Conservation (phyloP, 1,140 invertebrate species). For the Sycobia sp. region DNA sequence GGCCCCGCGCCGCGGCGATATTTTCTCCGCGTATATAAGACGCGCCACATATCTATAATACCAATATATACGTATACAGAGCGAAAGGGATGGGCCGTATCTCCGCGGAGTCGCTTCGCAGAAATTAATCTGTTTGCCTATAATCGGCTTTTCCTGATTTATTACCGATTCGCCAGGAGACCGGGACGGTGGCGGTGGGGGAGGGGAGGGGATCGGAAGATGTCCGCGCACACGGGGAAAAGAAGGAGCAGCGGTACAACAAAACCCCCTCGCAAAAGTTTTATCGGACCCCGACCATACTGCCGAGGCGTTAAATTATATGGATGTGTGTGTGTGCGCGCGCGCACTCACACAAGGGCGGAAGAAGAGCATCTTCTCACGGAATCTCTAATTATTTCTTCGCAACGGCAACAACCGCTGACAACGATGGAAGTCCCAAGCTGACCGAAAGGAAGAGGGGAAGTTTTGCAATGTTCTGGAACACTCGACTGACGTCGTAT, state of each 20-base stretch:
- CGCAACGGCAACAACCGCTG: too few relatives aligned
- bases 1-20: too few relatives aligned
- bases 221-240: constrained; percentile 40
- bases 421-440: not conserved
- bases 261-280: constrained; percentile 40
- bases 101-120: constrained; percentile 24
- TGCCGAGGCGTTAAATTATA: constrained; percentile 36
- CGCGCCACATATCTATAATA: not conserved
- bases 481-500: too few relatives aligned
- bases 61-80: too few relatives aligned
- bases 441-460: too few relatives aligned
- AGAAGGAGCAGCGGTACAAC: constrained; percentile 37
- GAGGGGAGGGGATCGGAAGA: constrained; percentile 43
- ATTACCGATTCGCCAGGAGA: constrained; percentile 42
- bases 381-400: too few relatives aligned
- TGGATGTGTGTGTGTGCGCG: not conserved
- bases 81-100: not conserved
- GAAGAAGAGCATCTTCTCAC: constrained; percentile 18
- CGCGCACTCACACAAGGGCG: too few relatives aligned
- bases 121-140: constrained; percentile 57
- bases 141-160: constrained; percentile 59
- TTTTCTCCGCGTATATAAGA: not conserved
- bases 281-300: constrained; percentile 47
- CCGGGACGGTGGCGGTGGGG: too few relatives aligned
- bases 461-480: too few relatives aligned